These are phyloP conservation scores for Lysandra bellargus DNA, from an alignment of 2,888 invertebrate species.

Conservation along the genomic window DNA sequence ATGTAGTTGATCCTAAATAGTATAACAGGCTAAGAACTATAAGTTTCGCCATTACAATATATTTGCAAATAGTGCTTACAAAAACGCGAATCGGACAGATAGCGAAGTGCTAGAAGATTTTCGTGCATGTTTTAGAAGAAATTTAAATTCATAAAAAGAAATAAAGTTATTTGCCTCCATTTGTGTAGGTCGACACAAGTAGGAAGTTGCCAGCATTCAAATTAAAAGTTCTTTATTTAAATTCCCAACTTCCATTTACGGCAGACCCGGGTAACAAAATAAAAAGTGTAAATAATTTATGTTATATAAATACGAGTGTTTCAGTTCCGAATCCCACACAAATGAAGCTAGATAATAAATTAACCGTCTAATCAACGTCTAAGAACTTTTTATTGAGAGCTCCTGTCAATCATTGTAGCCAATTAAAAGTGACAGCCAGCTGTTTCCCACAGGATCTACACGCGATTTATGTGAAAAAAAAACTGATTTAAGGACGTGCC, in stretches of 20 bases:
- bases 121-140: too few species aligned
- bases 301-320: slow-evolving; percentile 19
- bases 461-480: background rate
- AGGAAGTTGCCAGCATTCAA: slow-evolving; percentile 6
- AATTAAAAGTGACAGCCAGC: slow-evolving; percentile 28
- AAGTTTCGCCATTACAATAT: too few species aligned
- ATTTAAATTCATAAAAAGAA: background rate
- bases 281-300: slow-evolving; percentile 24
- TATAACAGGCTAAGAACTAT: too few species aligned
- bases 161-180: background rate
- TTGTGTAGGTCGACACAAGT: background rate
- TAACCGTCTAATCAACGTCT: slow-evolving; percentile 34
- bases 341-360: slow-evolving; percentile 37
- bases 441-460: slow-evolving; percentile 24
- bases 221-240: background rate
- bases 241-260: background rate
- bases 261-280: background rate
- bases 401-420: slow-evolving; percentile 26
- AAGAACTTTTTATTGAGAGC: slow-evolving; percentile 39
- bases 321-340: slow-evolving; percentile 25
- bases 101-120: too few species aligned
- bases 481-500: slow-evolving; percentile 14
- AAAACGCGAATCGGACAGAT: too few species aligned
- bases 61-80: too few species aligned
- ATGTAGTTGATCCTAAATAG: too few species aligned